Evolutionary conservation across 92 coral and sea anemone genomes (phyloP).

Genomic region (Zoanthus gigantus): DNA sequence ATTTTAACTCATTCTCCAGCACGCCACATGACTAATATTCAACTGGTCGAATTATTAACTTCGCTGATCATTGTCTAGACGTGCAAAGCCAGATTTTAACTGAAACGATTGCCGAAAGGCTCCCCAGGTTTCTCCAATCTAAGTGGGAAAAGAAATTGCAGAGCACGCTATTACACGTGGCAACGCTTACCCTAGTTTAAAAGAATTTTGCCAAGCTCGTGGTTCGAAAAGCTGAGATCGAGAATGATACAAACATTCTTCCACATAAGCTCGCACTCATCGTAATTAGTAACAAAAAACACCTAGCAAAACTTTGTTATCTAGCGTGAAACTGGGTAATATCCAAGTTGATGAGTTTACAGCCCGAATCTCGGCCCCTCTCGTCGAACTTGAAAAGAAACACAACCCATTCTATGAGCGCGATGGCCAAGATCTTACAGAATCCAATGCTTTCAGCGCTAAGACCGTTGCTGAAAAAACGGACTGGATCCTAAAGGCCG

Average conservation of each 20-base stretch:
- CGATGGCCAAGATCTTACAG: constrained; percentile 26
- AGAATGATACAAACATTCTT: constrained; percentile 33
- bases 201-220: constrained; percentile 6
- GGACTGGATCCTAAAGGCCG: constrained; percentile 32
- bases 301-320: neutral
- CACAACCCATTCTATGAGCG: constrained; percentile 46
- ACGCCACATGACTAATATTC: neutral
- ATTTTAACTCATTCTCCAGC: neutral
- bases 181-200: constrained; percentile 26
- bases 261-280: neutral
- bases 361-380: neutral
- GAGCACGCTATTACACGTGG: constrained; percentile 4
- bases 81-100: neutral
- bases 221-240: constrained; percentile 32
- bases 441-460: constrained; percentile 35
- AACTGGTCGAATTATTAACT: neutral
- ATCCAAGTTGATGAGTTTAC: neutral
- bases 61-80: neutral
- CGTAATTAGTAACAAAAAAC: neutral
- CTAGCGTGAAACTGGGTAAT: neutral
- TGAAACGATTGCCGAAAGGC: constrained; percentile 2
- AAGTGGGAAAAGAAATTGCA: constrained; percentile 25
- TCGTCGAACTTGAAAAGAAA: constrained; percentile 2
- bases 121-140: constrained; percentile 11
- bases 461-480: constrained; percentile 28